A percentile compares a stretch with the other conserved stretches of the same genome.
phyloP scores from a whole-genome alignment of 2,888 invertebrate species.

The Acrobasis consociella region DNA sequence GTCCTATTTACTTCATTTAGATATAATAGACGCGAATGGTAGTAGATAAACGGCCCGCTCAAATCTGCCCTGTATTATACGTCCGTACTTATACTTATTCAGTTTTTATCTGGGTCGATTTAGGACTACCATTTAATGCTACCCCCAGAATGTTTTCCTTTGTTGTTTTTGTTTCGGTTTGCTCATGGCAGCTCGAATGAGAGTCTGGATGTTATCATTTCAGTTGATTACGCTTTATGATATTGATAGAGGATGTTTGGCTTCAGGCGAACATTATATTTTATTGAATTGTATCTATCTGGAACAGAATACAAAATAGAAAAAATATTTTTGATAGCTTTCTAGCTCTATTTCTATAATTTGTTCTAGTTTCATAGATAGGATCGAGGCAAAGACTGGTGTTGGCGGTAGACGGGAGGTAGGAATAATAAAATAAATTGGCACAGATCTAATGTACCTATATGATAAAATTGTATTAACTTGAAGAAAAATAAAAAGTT shows the following conservation, averaged over 20 bases:
- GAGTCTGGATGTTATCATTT: slow-evolving; percentile 12
- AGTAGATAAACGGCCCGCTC: too few relatives aligned
- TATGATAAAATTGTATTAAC: too few relatives aligned
- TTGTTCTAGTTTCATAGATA: not conserved
- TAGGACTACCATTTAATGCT: slow-evolving; percentile 21
- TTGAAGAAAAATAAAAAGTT: too few relatives aligned
- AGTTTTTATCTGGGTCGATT: slow-evolving; percentile 23
- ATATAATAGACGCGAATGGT: too few relatives aligned
- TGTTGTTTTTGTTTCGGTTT: slow-evolving; percentile 10
- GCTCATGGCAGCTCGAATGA: not conserved
- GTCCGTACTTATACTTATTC: slow-evolving; percentile 22
- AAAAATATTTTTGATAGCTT: not conserved
- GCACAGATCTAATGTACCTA: too few relatives aligned
- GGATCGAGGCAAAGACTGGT: not conserved
- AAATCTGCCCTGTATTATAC: slow-evolving; percentile 1
- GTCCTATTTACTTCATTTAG: too few relatives aligned
- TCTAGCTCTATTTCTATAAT: not conserved
- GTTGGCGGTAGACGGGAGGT: too few relatives aligned
- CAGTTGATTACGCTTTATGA: not conserved
- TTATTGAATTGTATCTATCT: not conserved
- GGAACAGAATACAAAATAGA: not conserved
- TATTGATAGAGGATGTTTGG: not conserved
- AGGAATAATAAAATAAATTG: too few relatives aligned
- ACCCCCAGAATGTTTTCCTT: slow-evolving; percentile 7
- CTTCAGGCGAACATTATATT: slow-evolving; percentile 2